Conservation (phyloP, 2,113 vertebrate species). For the Perognathus longimembris region DNA sequence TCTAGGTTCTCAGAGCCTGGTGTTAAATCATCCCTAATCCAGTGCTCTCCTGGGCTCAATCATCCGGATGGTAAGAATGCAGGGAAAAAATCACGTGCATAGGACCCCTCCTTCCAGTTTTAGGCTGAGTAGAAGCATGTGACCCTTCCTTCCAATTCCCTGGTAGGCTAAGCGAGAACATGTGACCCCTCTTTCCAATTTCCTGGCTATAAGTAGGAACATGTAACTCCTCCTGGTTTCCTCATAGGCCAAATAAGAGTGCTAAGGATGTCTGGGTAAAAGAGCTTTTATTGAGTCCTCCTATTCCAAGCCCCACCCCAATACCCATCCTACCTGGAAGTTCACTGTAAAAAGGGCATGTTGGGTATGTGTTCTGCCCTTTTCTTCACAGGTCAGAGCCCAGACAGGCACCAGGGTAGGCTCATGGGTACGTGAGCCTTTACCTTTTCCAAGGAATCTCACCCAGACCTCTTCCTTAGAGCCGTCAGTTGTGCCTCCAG, state of each 20-base stretch:
- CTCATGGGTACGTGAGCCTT: neutral
- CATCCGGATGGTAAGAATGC: neutral
- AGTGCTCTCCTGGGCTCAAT: neutral
- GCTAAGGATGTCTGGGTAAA: neutral
- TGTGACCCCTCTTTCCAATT: too few relatives aligned
- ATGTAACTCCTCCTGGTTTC: too few relatives aligned
- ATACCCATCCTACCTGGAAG: neutral
- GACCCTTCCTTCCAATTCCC: too few relatives aligned
- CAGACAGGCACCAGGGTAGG: neutral
- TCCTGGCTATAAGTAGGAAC: too few relatives aligned
- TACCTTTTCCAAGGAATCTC: neutral
- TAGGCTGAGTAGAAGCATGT: neutral
- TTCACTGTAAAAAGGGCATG: too few relatives aligned
- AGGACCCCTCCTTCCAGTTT: neutral
- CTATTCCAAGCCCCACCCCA: neutral
- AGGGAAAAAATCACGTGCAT: neutral
- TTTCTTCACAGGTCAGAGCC: accelerated
- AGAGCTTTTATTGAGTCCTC: neutral
- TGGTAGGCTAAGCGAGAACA: too few relatives aligned
- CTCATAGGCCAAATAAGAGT: too few relatives aligned
- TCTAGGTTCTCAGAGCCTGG: neutral
- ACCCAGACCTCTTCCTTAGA: neutral
- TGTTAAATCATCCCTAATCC: neutral
- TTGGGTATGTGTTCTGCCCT: neutral
- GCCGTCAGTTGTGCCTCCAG: neutral